A percentile compares a stretch with the other conserved stretches of the same genome.
Conservation (phyloP, 2,113 vertebrate genomes). For the Marcusenius ussheri region DNA sequence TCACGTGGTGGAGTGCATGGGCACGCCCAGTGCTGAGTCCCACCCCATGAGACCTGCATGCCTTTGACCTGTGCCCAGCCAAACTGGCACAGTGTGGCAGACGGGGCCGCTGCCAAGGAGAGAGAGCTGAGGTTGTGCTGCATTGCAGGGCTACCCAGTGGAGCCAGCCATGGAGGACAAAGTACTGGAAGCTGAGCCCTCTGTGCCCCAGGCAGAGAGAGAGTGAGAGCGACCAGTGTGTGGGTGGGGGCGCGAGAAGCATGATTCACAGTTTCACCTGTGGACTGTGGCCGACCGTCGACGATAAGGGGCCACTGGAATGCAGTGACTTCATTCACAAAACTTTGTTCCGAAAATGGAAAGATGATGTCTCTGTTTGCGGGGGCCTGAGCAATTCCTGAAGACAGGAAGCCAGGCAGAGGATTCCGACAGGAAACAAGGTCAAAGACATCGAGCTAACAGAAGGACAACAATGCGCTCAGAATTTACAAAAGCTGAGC, state of each 20-base stretch:
- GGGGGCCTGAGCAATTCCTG: slow-evolving; percentile 29
- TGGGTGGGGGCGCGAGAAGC: background rate
- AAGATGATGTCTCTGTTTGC: background rate
- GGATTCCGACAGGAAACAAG: background rate
- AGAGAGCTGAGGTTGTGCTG: background rate
- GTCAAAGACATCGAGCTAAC: background rate
- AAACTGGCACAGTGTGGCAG: background rate
- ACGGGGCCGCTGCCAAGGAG: background rate
- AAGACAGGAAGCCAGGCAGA: slow-evolving; percentile 1
- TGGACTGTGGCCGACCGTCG: background rate
- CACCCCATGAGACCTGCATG: background rate
- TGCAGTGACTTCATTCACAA: slow-evolving; percentile 19
- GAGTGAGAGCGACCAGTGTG: background rate
- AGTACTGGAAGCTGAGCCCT: background rate
- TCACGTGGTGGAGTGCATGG: background rate
- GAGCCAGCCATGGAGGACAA: background rate
- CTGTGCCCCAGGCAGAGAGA: background rate
- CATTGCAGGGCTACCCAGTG: background rate
- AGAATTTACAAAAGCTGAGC: slow-evolving; percentile 3
- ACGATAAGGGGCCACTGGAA: slow-evolving; percentile 14
- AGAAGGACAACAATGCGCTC: background rate
- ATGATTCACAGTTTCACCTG: slow-evolving; percentile 22
- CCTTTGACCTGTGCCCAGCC: background rate
- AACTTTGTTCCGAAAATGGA: slow-evolving; percentile 31
- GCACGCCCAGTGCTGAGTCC: background rate